These are phyloP conservation scores for Helostoma temminkii DNA, from an alignment of 2,797 vertebrate genomes.

Conservation along the genomic window DNA sequence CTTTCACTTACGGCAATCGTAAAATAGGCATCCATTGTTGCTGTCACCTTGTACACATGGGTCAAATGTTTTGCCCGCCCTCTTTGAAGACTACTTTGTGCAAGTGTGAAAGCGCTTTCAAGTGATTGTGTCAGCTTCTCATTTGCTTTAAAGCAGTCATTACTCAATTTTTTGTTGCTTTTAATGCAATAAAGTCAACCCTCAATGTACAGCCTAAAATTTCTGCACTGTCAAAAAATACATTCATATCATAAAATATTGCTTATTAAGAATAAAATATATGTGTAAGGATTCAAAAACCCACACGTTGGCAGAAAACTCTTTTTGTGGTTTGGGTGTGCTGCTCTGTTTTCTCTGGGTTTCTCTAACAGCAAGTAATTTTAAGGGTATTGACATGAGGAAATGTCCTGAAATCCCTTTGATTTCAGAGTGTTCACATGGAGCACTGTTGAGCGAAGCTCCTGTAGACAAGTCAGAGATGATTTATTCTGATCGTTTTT, in stretches of 20 bases:
- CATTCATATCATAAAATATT: not conserved
- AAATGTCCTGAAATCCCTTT: slow-evolving; percentile 79
- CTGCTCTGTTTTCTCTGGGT: slow-evolving; percentile 74
- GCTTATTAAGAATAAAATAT: not conserved
- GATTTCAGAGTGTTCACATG: slow-evolving; percentile 70
- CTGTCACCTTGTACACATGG: slow-evolving; percentile 58
- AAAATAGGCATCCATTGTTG: slow-evolving; percentile 67
- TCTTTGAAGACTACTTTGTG: slow-evolving; percentile 37
- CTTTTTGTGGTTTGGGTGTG: slow-evolving; percentile 57
- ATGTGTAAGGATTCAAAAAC: slow-evolving; percentile 33
- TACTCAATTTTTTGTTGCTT: slow-evolving; percentile 13
- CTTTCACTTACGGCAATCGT: slow-evolving; percentile 64
- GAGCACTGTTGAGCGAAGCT: slow-evolving; percentile 23
- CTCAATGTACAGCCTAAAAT: not conserved
- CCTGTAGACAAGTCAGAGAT: not conserved
- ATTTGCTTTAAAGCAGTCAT: slow-evolving; percentile 31
- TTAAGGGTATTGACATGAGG: slow-evolving; percentile 72
- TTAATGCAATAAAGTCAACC: not conserved
- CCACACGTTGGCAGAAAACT: slow-evolving; percentile 35
- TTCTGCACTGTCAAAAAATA: not conserved
- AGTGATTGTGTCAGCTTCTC: slow-evolving; percentile 42
- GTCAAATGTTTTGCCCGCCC: slow-evolving; percentile 54
- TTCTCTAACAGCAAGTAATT: slow-evolving; percentile 76
- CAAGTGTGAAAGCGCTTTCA: slow-evolving; percentile 54
- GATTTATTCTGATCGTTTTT: not conserved